A percentile compares a stretch with the other conserved stretches of the same genome.
These are phyloP conservation scores for Drosophila longiperda DNA, from an alignment of 2,888 invertebrate species.

Conservation along the genomic window DNA sequence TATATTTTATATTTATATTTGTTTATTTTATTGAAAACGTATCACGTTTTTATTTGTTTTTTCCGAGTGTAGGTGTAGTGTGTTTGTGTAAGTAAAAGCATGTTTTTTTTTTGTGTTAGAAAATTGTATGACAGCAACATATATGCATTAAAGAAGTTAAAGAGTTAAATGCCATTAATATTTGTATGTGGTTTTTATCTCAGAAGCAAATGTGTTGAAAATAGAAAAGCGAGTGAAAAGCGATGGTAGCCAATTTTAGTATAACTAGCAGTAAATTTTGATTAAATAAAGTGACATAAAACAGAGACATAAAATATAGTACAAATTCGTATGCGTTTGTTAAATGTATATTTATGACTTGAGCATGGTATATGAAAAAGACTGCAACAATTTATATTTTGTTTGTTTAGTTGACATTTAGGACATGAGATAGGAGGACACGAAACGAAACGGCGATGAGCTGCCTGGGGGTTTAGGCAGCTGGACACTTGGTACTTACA, in stretches of 20 bases:
- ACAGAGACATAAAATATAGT: constrained; percentile 30
- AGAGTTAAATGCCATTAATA: constrained; percentile 64
- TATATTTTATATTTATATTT: constrained; percentile 56
- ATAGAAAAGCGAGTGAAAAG: constrained; percentile 44
- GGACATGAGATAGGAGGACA: constrained; percentile 32
- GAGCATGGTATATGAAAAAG: constrained; percentile 28
- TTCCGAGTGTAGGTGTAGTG: constrained; percentile 52
- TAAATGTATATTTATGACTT: constrained; percentile 25
- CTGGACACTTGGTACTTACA: constrained; percentile 82
- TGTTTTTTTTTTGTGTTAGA: constrained; percentile 56
- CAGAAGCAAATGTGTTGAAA: constrained; percentile 33
- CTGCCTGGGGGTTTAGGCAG: constrained; percentile 32
- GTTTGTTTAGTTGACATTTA: constrained; percentile 28
- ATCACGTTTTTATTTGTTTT: constrained; percentile 65
- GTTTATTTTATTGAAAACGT: constrained; percentile 68
- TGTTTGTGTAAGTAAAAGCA: constrained; percentile 63
- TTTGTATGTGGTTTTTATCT: constrained; percentile 47
- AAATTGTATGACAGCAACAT: constrained; percentile 65
- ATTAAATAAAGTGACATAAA: constrained; percentile 26
- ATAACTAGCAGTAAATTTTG: constrained; percentile 23
- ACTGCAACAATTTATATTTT: constrained; percentile 18
- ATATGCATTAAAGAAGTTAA: constrained; percentile 69
- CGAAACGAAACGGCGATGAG: constrained; percentile 53
- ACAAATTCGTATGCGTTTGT: constrained; percentile 37
- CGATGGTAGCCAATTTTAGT: constrained; percentile 43